Evolutionary conservation across 1,140 invertebrate species (phyloP).

Genomic region (Drosophila burlai): DNA sequence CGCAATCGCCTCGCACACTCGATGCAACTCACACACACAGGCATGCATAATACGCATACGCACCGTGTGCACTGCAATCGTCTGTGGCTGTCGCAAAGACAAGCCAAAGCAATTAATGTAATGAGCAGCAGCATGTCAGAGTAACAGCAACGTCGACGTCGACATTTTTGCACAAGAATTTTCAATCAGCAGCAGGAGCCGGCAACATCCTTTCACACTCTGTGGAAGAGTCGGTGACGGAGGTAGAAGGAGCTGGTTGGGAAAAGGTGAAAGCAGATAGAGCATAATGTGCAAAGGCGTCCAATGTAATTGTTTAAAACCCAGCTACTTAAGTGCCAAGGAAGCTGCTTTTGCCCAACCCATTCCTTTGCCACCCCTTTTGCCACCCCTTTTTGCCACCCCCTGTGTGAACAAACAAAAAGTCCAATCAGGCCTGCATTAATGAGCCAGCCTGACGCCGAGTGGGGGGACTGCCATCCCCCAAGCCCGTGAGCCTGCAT

Average conservation of each 20-base stretch:
- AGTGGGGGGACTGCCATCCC: neutral
- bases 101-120: constrained; percentile 84
- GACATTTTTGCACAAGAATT: constrained; percentile 83
- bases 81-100: constrained; percentile 76
- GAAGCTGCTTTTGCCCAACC: constrained; percentile 2
- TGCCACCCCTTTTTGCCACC: constrained; percentile 2
- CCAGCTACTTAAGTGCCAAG: constrained; percentile 77
- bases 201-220: constrained; percentile 48
- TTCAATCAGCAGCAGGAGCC: constrained; percentile 61
- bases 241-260: neutral
- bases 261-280: constrained; percentile 44
- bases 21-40: constrained; percentile 30
- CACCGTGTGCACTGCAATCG: constrained; percentile 63
- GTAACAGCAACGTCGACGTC: constrained; percentile 75
- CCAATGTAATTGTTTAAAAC: constrained; percentile 80
- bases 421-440: constrained; percentile 80
- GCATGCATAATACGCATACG: constrained; percentile 82
- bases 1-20: neutral
- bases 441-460: constrained; percentile 57
- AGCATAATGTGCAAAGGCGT: constrained; percentile 78
- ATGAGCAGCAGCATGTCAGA: constrained; percentile 80
- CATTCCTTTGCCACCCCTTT: neutral
- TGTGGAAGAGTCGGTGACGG: neutral
- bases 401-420: constrained; percentile 65
- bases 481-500: constrained; percentile 42